Base-by-base conservation (phyloP, 2,113 vertebrate genomes). In the Ceuthmochares aereus region DNA sequence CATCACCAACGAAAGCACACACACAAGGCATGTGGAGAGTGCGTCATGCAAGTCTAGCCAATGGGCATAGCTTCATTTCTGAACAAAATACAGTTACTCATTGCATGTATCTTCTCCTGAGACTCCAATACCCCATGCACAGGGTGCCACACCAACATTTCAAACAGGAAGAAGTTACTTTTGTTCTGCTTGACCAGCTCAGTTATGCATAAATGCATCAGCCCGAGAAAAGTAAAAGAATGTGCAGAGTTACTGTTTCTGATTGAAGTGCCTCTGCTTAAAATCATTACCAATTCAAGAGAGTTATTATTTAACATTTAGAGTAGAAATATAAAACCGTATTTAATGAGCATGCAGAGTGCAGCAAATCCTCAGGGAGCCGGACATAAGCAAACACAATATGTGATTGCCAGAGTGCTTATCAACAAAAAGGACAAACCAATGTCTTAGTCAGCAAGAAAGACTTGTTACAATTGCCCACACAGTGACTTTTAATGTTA, bases 31-130 rank as follows among this genome's bases (percentile, higher is more conserved):
- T 90, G 81, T 52, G 47, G 93, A 68, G 18, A 93, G 81, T 94
- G 95, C 78, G 67, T 96, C 96, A 93, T 32, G 49, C n/a, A 32
- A 40, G 37, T 10, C 43, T 55, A 89, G 59, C 92, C 95, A 97
- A 95, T 94, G 73, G 67, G 20, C 59, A n/a, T 45, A 85, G 30
- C 21, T 90, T 54, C 67, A 63, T 62, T 74, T 79, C 55, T 79
- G 83, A 63, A 87, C 68, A 88, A 86, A 93, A 90, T 64, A 80
- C 59, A 70, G 64, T 81, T 91, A 77, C 63, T 94, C 83, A 83
- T 67, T 74, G 54, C 66, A 68, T 40, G 86, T 80, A 59, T 7
- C 34, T 75, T 81, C 84, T 88, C 84, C 72, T 49, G 69, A 78
- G 76, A 54, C 13, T 72, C 56, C 78, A 27, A 2, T 56, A 70